Evolutionary conservation across 2,113 vertebrate genomes (phyloP).

Genomic region (Eolophus roseicapilla): DNA sequence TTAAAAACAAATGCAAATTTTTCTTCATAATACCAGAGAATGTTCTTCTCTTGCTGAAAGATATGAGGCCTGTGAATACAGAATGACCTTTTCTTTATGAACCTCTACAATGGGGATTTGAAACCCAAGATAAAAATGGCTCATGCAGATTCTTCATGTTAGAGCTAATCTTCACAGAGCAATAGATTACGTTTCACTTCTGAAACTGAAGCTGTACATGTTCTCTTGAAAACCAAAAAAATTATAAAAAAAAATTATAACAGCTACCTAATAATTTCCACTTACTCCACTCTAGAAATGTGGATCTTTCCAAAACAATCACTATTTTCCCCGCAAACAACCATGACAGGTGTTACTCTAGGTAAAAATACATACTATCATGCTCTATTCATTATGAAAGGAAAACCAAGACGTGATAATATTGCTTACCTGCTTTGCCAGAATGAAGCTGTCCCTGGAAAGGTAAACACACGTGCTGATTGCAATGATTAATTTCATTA

Average conservation of each 20-base stretch:
- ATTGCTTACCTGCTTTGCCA: not conserved
- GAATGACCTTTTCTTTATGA: constrained; percentile 18
- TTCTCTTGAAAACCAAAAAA: not conserved
- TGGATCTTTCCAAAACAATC: not conserved
- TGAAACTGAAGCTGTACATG: not conserved
- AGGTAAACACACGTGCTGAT: not conserved
- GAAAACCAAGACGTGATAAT: not conserved
- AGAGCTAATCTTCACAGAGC: not conserved
- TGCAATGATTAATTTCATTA: not conserved
- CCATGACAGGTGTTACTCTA: not conserved
- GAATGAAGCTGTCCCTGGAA: not conserved
- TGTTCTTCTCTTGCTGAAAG: constrained; percentile 5
- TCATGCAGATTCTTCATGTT: not conserved
- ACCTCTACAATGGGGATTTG: not conserved
- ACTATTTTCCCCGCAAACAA: not conserved
- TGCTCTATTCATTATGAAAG: not conserved
- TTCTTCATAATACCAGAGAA: not conserved
- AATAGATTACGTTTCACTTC: not conserved
- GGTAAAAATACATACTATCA: not conserved
- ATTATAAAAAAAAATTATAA: not conserved
- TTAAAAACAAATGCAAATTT: not conserved
- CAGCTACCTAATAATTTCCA: not conserved
- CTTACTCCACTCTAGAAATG: not conserved
- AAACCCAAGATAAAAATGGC: not conserved
- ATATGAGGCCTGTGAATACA: not conserved